phyloP scores from a whole-genome alignment of 2,888 invertebrate species.

The Flexamia atlantica region DNA sequence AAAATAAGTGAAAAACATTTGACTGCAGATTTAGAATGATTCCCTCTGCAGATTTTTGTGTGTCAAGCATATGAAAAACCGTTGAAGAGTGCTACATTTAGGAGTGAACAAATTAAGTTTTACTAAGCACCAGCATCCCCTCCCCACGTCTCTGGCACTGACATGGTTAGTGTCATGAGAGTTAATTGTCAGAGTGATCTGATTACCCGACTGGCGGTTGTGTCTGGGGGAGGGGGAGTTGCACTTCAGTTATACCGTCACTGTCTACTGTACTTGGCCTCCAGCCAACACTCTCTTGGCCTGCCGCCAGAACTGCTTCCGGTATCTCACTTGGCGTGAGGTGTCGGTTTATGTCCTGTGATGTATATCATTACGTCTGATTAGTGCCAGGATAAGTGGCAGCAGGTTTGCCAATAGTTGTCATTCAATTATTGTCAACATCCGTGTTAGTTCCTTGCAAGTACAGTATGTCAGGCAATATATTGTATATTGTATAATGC shows the following conservation, averaged over 20 bases:
- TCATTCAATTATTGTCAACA: not conserved
- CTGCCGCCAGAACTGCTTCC: not conserved
- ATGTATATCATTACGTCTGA: not conserved
- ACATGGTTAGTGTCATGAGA: not conserved
- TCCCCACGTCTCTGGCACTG: not conserved
- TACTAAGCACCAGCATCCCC: too few relatives aligned
- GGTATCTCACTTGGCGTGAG: not conserved
- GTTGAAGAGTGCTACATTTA: too few relatives aligned
- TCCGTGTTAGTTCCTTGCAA: too few relatives aligned
- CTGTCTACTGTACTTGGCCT: not conserved
- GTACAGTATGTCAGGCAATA: too few relatives aligned
- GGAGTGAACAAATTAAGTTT: too few relatives aligned
- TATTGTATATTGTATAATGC: too few relatives aligned
- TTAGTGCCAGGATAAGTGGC: not conserved
- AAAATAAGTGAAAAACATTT: too few relatives aligned
- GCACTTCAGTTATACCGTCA: not conserved
- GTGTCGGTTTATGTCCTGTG: too few relatives aligned
- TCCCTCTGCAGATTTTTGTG: too few relatives aligned
- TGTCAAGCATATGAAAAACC: too few relatives aligned
- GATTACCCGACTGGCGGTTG: not conserved
- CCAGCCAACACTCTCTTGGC: not conserved
- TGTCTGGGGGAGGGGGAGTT: not conserved
- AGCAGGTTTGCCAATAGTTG: not conserved
- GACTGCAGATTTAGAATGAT: too few relatives aligned
- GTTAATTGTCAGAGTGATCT: slow-evolving; percentile 22